A percentile compares a stretch with the other conserved stretches of the same genome.
Evolutionary conservation across 2,888 invertebrate genomes (phyloP).

Genomic region (Synanthedon formicaeformis): DNA sequence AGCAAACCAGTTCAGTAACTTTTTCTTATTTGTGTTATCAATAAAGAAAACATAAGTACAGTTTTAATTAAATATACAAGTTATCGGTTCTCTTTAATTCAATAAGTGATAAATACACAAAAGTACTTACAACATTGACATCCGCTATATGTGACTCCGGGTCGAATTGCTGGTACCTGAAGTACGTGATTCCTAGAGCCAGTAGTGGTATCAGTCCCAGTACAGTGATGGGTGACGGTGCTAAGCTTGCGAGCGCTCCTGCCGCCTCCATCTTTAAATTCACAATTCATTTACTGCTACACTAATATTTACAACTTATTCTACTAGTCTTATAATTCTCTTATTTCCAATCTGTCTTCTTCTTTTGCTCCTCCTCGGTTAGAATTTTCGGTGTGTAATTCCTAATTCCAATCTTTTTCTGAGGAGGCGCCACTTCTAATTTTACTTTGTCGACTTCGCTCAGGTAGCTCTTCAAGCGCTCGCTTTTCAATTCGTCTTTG

Average conservation of each 20-base stretch:
- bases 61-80: too few relatives aligned
- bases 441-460: constrained; percentile 58
- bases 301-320: constrained; percentile 61
- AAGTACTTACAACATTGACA: constrained; percentile 74
- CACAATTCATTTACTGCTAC: constrained; percentile 53
- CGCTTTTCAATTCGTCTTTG: constrained; percentile 43
- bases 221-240: constrained; percentile 74
- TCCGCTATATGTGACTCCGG: constrained; percentile 84
- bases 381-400: constrained; percentile 80
- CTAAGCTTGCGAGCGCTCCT: constrained; percentile 69
- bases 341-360: constrained; percentile 75
- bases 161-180: constrained; percentile 84
- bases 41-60: too few relatives aligned
- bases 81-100: too few relatives aligned
- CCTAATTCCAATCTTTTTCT: constrained; percentile 73
- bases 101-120: too few relatives aligned
- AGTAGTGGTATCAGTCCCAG: constrained; percentile 84
- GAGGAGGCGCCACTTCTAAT: constrained; percentile 37
- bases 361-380: constrained; percentile 66
- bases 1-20: neutral
- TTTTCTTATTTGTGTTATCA: too few relatives aligned
- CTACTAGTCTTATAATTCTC: constrained; percentile 46
- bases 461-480: constrained; percentile 42
- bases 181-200: constrained; percentile 83
- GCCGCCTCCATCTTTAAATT: constrained; percentile 57